A percentile compares a stretch with the other conserved stretches of the same genome.
Conservation (phyloP, 1,140 invertebrate species). For the Carposina sasakii region DNA sequence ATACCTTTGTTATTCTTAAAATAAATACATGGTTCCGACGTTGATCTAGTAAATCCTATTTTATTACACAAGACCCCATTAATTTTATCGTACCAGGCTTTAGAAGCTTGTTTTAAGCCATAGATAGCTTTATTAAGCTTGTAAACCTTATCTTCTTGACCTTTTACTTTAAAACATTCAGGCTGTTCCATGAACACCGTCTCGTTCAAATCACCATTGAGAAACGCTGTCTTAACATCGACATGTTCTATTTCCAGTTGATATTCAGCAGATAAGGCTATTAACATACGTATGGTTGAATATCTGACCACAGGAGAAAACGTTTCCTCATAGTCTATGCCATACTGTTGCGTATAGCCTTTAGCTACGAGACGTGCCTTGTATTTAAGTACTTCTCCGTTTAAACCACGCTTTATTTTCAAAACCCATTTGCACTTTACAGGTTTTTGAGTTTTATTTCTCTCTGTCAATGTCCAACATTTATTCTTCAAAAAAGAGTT, state of each 20-base stretch:
- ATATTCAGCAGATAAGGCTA: conserved; percentile 34
- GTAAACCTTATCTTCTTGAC: conserved; percentile 15
- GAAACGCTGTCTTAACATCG: not conserved
- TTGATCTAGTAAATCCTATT: conserved; percentile 24
- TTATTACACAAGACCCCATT: conserved; percentile 12
- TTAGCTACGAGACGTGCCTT: conserved; percentile 58
- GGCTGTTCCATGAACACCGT: conserved; percentile 8
- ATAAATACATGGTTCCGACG: conserved; percentile 33
- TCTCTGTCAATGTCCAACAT: conserved; percentile 32
- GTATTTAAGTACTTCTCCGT: conserved; percentile 28
- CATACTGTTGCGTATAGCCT: conserved; percentile 37
- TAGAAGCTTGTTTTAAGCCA: conserved; percentile 18
- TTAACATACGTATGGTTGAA: conserved; percentile 18
- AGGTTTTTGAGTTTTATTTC: conserved; percentile 19
- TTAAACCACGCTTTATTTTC: conserved; percentile 25
- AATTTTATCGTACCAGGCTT: conserved; percentile 19
- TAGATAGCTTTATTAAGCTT: conserved; percentile 18
- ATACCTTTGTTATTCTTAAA: conserved; percentile 19
- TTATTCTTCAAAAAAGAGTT: conserved; percentile 29
- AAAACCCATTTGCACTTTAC: conserved; percentile 47
- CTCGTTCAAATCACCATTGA: conserved; percentile 1
- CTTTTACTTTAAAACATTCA: conserved; percentile 7
- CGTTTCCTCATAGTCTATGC: conserved; percentile 37
- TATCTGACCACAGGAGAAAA: conserved; percentile 45
- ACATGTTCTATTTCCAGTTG: not conserved